Conservation (phyloP, 2,113 vertebrate species). For the Saimiri boliviensis region DNA sequence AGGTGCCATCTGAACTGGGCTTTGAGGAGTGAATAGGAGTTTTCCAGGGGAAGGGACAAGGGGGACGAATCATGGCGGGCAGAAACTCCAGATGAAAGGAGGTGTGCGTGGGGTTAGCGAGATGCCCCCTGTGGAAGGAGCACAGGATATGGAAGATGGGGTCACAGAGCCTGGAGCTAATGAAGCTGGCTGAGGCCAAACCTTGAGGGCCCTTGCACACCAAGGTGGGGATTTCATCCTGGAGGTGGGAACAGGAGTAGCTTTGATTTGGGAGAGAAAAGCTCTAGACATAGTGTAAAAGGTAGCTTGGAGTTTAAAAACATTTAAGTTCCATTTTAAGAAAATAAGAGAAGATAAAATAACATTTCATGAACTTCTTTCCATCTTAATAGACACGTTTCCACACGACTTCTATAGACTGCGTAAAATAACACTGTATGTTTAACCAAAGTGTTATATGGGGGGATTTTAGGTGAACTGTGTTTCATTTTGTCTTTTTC, state of each 20-base stretch:
- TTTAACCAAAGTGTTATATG: not conserved
- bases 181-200: not conserved
- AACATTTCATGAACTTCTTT: not conserved
- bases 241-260: not conserved
- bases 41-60: not conserved
- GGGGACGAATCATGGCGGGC: not conserved
- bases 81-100: not conserved
- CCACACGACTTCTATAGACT: not conserved
- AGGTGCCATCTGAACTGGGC: not conserved
- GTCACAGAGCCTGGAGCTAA: not conserved
- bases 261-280: not conserved
- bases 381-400: not conserved
- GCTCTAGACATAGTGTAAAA: not conserved
- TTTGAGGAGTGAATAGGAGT: not conserved
- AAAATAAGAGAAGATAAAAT: not conserved
- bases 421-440: not conserved
- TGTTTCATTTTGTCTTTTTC: not conserved
- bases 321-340: not conserved
- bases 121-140: not conserved
- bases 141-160: not conserved
- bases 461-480: not conserved
- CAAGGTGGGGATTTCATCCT: not conserved
- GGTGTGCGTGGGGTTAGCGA: not conserved
- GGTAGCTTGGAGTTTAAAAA: not conserved
- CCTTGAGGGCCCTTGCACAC: not conserved